phyloP scores from a whole-genome alignment of 2,888 invertebrate species.

The Melipona beecheii region DNA sequence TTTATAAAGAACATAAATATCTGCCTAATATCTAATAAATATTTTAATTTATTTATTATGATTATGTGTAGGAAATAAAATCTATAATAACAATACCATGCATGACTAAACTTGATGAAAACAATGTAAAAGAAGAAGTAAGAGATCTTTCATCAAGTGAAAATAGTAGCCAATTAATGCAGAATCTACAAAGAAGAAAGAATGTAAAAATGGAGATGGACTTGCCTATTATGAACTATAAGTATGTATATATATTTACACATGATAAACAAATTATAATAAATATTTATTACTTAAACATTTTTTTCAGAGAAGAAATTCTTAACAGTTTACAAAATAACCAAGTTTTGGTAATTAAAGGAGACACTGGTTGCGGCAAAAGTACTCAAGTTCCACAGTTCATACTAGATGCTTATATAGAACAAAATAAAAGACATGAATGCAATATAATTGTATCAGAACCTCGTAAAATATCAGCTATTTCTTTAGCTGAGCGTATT shows the following conservation, averaged over 20 bases:
- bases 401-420: slow-evolving; percentile 85
- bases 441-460: slow-evolving; percentile 88
- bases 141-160: background rate
- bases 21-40: background rate
- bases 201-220: slow-evolving; percentile 13
- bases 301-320: slow-evolving; percentile 84
- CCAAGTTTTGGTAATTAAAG: slow-evolving; percentile 87
- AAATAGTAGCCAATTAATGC: background rate
- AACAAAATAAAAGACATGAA: slow-evolving; percentile 81
- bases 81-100: background rate
- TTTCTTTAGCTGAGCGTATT: slow-evolving; percentile 88
- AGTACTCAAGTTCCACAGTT: slow-evolving; percentile 89
- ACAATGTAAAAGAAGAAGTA: background rate
- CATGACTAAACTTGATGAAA: background rate
- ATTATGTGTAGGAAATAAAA: slow-evolving; percentile 41
- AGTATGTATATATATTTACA: slow-evolving; percentile 74
- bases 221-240: slow-evolving; percentile 83
- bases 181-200: accelerated
- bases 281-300: slow-evolving; percentile 5
- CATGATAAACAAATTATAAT: background rate
- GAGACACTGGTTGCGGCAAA: slow-evolving; percentile 91
- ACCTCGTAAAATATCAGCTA: slow-evolving; percentile 89
- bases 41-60: background rate
- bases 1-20: background rate
- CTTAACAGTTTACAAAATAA: slow-evolving; percentile 85